Percentiles rank a stretch among this genome's conserved stretches.
Evolutionary conservation across 2,113 vertebrate genomes (phyloP).

Genomic region (Aegotheles bennettii): DNA sequence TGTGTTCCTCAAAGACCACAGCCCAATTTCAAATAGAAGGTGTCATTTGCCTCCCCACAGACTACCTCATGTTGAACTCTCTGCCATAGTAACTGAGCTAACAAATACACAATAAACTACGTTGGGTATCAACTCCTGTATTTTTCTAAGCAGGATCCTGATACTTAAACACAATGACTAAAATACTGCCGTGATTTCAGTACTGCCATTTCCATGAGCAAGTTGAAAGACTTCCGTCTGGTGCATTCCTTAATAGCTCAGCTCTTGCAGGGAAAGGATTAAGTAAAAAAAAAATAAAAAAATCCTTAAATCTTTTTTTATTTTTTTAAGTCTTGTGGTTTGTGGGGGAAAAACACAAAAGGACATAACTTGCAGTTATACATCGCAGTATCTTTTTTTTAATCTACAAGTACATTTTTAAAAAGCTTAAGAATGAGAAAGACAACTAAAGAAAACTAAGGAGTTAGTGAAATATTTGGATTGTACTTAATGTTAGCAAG

Average conservation of each 20-base stretch:
- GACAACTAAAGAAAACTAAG: neutral
- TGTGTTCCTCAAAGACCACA: neutral
- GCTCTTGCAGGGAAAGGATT: neutral
- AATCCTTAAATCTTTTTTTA: neutral
- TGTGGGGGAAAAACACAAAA: neutral
- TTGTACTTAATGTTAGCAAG: neutral
- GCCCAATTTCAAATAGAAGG: neutral
- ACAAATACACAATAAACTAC: neutral
- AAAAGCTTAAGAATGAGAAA: neutral
- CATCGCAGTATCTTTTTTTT: neutral
- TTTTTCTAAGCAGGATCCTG: neutral
- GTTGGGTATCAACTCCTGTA: neutral
- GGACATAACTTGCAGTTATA: neutral
- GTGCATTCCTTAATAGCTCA: neutral
- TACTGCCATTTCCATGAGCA: neutral
- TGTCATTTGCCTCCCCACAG: neutral
- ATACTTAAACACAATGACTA: neutral
- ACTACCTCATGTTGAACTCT: neutral
- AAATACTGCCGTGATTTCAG: constrained; percentile 18
- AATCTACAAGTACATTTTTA: neutral
- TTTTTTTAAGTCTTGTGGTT: neutral
- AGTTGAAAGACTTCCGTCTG: neutral
- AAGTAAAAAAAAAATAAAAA: neutral
- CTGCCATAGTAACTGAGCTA: neutral
- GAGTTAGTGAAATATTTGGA: neutral